Conservation (phyloP, 2,888 invertebrate genomes). For the Leptinotarsa tumamoca region DNA sequence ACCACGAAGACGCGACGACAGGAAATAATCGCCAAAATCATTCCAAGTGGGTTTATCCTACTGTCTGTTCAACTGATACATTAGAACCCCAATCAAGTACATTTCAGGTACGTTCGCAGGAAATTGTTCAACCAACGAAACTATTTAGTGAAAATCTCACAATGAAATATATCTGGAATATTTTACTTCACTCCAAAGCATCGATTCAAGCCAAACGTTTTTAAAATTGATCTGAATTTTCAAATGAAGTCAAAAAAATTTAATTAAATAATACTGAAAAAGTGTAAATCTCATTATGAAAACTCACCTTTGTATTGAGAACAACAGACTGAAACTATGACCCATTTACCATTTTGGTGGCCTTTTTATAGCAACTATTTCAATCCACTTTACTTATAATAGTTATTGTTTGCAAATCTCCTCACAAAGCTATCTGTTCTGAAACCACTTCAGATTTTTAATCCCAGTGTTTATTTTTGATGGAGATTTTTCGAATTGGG, state of each 20-base stretch:
- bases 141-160: too few species aligned
- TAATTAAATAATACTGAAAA: neutral
- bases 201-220: too few species aligned
- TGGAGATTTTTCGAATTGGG: neutral
- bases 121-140: too few species aligned
- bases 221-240: neutral
- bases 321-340: constrained; percentile 10
- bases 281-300: neutral
- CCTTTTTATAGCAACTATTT: neutral
- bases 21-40: too few species aligned
- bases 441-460: neutral
- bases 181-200: too few species aligned
- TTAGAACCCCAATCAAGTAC: too few species aligned
- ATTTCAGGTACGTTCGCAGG: too few species aligned
- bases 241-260: neutral
- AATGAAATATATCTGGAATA: too few species aligned
- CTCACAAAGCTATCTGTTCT: neutral
- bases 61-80: too few species aligned
- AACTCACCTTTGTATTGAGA: constrained; percentile 2
- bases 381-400: neutral
- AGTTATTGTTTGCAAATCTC: neutral
- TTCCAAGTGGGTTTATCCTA: too few species aligned
- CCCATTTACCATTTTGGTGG: neutral
- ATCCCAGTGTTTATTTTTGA: neutral
- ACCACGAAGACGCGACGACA: too few species aligned